Conservation (phyloP, 2,797 vertebrate species). For the Otolemur crassicaudatus region DNA sequence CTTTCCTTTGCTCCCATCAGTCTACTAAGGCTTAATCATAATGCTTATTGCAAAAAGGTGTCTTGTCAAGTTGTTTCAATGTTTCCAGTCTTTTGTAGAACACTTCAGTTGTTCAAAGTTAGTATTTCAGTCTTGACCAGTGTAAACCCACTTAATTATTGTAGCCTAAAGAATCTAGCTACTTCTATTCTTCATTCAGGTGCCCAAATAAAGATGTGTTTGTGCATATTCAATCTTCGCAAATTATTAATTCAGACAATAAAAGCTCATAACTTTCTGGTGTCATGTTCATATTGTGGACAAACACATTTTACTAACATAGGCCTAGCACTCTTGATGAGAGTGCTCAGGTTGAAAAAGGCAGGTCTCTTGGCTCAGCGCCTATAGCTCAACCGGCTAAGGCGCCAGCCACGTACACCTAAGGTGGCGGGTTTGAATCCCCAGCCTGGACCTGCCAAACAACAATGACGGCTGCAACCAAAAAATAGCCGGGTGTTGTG, state of each 20-base stretch:
- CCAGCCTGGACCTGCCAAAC: no score
- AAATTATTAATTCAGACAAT: neutral
- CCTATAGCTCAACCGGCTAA: no score
- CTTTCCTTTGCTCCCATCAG: neutral
- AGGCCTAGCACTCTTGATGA: neutral
- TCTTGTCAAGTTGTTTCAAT: neutral
- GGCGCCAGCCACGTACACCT: no score
- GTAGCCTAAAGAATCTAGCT: neutral
- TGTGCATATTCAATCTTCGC: neutral
- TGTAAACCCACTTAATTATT: neutral
- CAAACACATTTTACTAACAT: neutral
- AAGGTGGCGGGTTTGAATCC: no score
- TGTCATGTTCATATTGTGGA: neutral
- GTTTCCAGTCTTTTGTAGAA: neutral
- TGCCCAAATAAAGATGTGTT: neutral
- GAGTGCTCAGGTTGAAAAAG: constrained; percentile 19
- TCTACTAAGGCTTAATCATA: neutral
- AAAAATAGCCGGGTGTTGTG: no score
- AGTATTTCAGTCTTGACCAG: neutral
- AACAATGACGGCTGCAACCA: no score
- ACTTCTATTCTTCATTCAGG: neutral
- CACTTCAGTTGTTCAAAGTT: neutral
- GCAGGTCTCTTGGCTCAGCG: neutral
- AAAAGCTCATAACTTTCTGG: neutral
- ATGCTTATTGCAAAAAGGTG: neutral